phyloP scores from a whole-genome alignment of 2,113 vertebrate genomes.

The Ciconia boyciana region DNA sequence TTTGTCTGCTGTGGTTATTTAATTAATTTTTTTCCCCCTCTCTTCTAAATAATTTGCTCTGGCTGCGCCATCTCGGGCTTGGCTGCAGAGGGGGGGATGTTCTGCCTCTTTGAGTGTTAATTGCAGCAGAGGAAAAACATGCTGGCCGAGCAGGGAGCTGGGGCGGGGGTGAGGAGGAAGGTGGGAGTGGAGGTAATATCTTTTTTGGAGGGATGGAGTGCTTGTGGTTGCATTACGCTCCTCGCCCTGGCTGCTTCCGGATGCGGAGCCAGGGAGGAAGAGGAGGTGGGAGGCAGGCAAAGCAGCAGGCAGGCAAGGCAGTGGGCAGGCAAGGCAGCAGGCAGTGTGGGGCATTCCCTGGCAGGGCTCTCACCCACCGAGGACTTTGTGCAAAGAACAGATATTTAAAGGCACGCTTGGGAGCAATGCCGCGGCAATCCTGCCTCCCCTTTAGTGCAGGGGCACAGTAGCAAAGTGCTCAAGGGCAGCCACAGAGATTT shows the following conservation, averaged over 20 bases:
- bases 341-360: conserved; percentile 25
- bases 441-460: rapidly evolving
- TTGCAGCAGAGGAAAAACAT: conserved; percentile 53
- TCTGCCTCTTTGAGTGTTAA: background rate
- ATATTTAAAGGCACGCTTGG: background rate
- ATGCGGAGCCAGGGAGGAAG: background rate
- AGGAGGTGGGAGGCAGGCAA: conserved; percentile 57
- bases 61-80: background rate
- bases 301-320: conserved; percentile 51
- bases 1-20: conserved; percentile 17
- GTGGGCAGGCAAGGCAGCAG: background rate
- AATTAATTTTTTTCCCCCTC: background rate
- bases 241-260: background rate
- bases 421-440: background rate
- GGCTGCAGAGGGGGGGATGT: background rate
- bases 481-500: background rate
- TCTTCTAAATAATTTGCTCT: background rate
- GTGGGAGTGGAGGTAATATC: conserved; percentile 64
- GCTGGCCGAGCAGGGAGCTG: conserved; percentile 59
- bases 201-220: background rate
- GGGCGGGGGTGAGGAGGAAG: background rate
- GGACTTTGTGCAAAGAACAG: background rate
- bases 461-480: rapidly evolving
- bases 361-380: background rate
- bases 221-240: rapidly evolving